Base-by-base conservation (phyloP, 2,797 vertebrate genomes). In the Sebastes aleutianus region DNA sequence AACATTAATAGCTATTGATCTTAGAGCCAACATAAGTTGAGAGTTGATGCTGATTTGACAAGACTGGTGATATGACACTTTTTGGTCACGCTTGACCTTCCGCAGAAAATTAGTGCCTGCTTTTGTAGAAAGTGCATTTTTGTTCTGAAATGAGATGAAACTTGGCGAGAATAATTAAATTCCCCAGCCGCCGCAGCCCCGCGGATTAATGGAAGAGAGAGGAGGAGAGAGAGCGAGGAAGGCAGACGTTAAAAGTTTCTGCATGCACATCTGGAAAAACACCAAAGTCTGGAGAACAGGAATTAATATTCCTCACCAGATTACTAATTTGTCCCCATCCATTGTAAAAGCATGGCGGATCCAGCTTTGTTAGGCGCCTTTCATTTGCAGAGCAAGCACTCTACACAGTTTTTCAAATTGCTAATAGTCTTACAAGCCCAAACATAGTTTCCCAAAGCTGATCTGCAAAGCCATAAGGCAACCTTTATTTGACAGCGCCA, bases 1-100 rank as follows among this genome's bases (percentile, higher is more conserved):
- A 89, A 88, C 88, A 88, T 86, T 87, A 92, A 89, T 84, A 83
- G 86, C 89, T 90, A 92, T 93, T 92, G 93, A 92, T 93, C 86
- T 84, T 80, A 59, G 78, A 16, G 36, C 76, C 87, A 75, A 58
- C 83, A 79, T 81, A 83, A 84, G 83, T 83, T 86, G 69, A 79
- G 81, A 74, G 80, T 85, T 92, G 92, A 92, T 78, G 78, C 84
- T 91, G 89, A 92, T 93, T 88, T 86, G 84, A 94, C 85, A 79
- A 82, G 90, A 90, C 91, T 84, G 83, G 78, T 79, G 82, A 89
- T 82, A 78, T 88, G 89, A 92, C 84, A 78, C 66, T 78, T 81
- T 87, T 68, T 74, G 82, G 82, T 89, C 78, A 86, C 9, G 80
- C 84, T 81, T 82, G 87, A 89, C 91, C 90, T 88, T 85, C 83